Conservation (phyloP, 2,888 invertebrate species). For the Subacronicta megacephala region DNA sequence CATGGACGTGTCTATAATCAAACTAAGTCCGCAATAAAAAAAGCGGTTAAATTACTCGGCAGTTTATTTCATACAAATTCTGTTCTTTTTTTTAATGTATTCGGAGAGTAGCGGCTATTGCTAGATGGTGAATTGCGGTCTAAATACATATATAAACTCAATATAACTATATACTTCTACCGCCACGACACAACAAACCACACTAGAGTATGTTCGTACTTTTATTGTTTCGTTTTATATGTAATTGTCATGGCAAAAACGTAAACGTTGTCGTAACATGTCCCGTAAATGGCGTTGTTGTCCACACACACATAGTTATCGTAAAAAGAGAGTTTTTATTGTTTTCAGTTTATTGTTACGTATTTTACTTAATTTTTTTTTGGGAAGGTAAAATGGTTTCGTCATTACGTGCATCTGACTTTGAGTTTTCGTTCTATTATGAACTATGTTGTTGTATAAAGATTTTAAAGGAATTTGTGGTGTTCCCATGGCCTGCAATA, state of each 20-base stretch:
- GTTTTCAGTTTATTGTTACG: slow-evolving; percentile 10
- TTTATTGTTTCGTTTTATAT: slow-evolving; percentile 20
- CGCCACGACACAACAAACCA: too few relatives aligned
- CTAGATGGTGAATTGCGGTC: too few relatives aligned
- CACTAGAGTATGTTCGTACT: background rate
- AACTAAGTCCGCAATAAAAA: too few relatives aligned
- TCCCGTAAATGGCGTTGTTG: slow-evolving; percentile 21
- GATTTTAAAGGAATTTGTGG: too few relatives aligned
- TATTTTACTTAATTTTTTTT: slow-evolving; percentile 16
- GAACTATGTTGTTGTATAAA: slow-evolving; percentile 4
- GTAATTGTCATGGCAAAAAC: slow-evolving; percentile 31
- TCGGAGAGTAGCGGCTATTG: too few relatives aligned
- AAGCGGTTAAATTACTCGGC: too few relatives aligned
- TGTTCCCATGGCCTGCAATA: too few relatives aligned
- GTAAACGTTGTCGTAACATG: slow-evolving; percentile 13
- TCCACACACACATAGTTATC: slow-evolving; percentile 3
- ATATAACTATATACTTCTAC: too few relatives aligned
- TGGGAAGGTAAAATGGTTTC: slow-evolving; percentile 8
- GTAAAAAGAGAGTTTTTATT: slow-evolving; percentile 11
- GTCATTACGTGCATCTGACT: slow-evolving; percentile 8
- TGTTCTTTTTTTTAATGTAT: too few relatives aligned
- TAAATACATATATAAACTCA: too few relatives aligned
- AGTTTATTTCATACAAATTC: too few relatives aligned
- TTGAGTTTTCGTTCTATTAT: slow-evolving; percentile 17
- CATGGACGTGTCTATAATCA: too few relatives aligned